Base-by-base conservation (phyloP, 2,113 vertebrate genomes). In the Istiophorus platypterus region DNA sequence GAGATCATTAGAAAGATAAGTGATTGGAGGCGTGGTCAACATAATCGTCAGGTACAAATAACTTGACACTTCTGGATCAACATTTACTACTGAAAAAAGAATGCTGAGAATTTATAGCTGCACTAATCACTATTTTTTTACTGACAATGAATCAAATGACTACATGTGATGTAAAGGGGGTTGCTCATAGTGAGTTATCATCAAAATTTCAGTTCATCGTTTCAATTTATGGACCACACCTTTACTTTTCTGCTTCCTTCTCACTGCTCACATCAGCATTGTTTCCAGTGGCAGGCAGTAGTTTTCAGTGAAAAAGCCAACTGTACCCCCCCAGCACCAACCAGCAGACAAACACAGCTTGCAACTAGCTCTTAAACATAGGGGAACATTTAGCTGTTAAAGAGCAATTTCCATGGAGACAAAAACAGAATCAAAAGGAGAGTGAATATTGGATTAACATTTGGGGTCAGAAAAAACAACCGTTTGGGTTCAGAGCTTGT, bases 1-100 rank as follows among this genome's bases (percentile, higher is more conserved):
- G 37, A 78, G 82, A 88, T 88, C 79, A 77, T 91, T 81, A 88
- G 73, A 27, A 12, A 57, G 41, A 20, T 67, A 59, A 66, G n/a
- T n/a, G n/a, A n/a, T n/a, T 72, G 80, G 64, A 62, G 45, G 61
- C 18, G 26, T 54, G 41, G 66, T 71, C 70, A 57, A 64, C 68
- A 42, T 22, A 20, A 54, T 69, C n/a, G 47, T 34, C 5, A 31
- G 70, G 22, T 17, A 51, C 0, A 41, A 84, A 49, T 4, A 61
- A 29, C 18, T 14, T 5, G 0, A 37, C 2, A 20, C 4, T 1
- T 58, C 1, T 24, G 2, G 7, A 18, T 31, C 20, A 42, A 24
- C 20, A 51, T 15, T 45, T 45, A 45, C 42, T 15, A 17, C 42
- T 45, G 15, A 45, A 45, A 45, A 45, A 45, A 17, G 42, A 15